phyloP scores from a whole-genome alignment of 30 jellyfish, hydroid and myxozoan species.

The Aurelia sp. region DNA sequence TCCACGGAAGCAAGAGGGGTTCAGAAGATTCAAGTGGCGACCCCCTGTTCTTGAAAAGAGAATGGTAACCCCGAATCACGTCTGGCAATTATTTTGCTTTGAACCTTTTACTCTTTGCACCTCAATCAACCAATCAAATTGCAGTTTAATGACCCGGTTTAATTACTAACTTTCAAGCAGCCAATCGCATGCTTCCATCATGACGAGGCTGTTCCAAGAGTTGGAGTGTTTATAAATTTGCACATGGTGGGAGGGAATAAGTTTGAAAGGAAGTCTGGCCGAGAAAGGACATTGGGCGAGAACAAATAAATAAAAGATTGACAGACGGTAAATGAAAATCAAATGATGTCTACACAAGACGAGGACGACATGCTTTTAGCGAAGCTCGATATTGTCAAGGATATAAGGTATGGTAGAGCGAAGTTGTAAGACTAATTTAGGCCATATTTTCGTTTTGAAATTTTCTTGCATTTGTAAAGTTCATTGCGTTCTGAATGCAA shows the following conservation, averaged over 20 bases:
- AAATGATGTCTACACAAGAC: conserved; percentile 41
- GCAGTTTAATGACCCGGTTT: background rate
- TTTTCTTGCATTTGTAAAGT: too few relatives aligned
- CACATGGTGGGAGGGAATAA: conserved; percentile 28
- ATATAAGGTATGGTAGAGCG: conserved; percentile 30
- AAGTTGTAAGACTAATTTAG: background rate
- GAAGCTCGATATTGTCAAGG: conserved; percentile 66
- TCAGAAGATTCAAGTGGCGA: too few relatives aligned
- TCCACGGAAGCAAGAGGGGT: too few relatives aligned
- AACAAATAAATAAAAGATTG: background rate
- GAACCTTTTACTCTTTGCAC: background rate
- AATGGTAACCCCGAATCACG: too few relatives aligned
- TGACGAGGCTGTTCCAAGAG: conserved; percentile 41
- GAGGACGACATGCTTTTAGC: conserved; percentile 31
- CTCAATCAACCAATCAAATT: conserved; percentile 16
- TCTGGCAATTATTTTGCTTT: too few relatives aligned
- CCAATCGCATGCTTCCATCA: conserved; percentile 19
- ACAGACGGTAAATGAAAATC: too few relatives aligned
- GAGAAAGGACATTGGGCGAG: background rate
- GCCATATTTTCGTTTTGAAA: too few relatives aligned
- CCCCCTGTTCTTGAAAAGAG: too few relatives aligned
- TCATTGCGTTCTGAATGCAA: too few relatives aligned
- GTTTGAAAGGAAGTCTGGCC: background rate
- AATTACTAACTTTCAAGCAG: background rate
- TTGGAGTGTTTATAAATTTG: conserved; percentile 11